These are phyloP conservation scores for Tachina lurida DNA, from an alignment of 2,888 invertebrate species.

Conservation along the genomic window DNA sequence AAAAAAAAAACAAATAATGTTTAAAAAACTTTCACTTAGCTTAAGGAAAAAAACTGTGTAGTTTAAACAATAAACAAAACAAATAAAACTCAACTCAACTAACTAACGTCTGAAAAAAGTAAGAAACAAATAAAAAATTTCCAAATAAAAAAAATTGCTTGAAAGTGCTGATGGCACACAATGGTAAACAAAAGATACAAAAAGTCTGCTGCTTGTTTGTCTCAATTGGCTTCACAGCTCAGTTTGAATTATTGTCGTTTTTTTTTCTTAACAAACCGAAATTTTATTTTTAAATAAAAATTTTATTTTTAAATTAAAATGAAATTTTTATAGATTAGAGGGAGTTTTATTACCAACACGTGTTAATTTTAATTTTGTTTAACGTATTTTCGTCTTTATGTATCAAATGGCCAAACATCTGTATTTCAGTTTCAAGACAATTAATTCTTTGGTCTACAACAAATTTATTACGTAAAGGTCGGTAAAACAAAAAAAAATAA, in stretches of 20 bases:
- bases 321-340: constrained; percentile 4
- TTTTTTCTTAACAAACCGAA: constrained; percentile 13
- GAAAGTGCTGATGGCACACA: constrained; percentile 53
- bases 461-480: constrained; percentile 68
- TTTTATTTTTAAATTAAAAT: neutral
- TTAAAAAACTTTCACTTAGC: constrained; percentile 62
- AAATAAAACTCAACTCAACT: constrained; percentile 43
- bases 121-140: constrained; percentile 20
- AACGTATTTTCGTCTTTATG: neutral
- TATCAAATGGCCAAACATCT: neutral
- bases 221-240: constrained; percentile 46
- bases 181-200: constrained; percentile 49
- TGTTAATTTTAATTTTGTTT: neutral
- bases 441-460: constrained; percentile 34
- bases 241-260: neutral
- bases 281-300: constrained; percentile 9
- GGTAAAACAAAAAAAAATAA: neutral
- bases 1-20: neutral
- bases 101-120: constrained; percentile 37
- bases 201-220: constrained; percentile 47
- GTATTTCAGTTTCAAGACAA: constrained; percentile 1
- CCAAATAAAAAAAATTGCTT: constrained; percentile 28
- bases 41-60: constrained; percentile 46
- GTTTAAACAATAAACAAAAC: constrained; percentile 67
- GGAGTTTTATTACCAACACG: neutral